Percentiles rank a stretch among this genome's conserved stretches.
phyloP scores from a whole-genome alignment of 2,113 vertebrate genomes.

The Coracopsis vasa region DNA sequence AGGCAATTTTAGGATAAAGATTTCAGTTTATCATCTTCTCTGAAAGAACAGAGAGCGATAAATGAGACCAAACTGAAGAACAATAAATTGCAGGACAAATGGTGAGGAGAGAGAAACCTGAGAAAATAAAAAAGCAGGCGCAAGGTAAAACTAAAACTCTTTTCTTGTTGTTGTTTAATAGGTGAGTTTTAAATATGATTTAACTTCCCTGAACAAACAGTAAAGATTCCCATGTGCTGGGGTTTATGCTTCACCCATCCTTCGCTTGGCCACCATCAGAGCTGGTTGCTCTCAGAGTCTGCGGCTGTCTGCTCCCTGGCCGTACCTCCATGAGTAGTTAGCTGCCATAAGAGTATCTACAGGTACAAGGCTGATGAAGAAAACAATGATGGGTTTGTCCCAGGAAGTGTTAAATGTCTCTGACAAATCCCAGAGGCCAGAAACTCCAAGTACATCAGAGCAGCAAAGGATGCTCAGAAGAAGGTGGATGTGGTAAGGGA shows the following conservation, averaged over 20 bases:
- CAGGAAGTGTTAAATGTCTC: not conserved
- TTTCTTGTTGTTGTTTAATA: conserved; percentile 6
- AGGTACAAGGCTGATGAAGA: not conserved
- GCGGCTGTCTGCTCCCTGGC: not conserved
- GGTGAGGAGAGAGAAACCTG: not conserved
- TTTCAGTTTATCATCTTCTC: not conserved
- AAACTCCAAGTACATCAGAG: not conserved
- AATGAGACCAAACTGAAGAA: not conserved
- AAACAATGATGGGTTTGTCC: not conserved
- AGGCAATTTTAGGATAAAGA: not conserved
- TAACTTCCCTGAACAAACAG: conserved; percentile 47
- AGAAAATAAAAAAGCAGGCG: not conserved
- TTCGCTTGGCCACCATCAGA: not conserved
- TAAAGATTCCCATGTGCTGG: not conserved
- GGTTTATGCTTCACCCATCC: not conserved
- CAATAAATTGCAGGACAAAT: not conserved
- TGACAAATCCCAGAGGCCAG: not conserved
- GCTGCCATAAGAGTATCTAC: conserved; percentile 43
- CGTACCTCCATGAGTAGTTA: not conserved
- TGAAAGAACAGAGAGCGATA: not conserved
- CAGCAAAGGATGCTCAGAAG: not conserved
- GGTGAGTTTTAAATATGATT: not conserved
- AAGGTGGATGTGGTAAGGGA: not conserved
- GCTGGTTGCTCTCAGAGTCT: not conserved
- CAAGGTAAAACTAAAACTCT: not conserved